A percentile compares a stretch with the other conserved stretches of the same genome.
Conservation (phyloP, 2,888 invertebrate genomes). For the Steinernema carpocapsae region DNA sequence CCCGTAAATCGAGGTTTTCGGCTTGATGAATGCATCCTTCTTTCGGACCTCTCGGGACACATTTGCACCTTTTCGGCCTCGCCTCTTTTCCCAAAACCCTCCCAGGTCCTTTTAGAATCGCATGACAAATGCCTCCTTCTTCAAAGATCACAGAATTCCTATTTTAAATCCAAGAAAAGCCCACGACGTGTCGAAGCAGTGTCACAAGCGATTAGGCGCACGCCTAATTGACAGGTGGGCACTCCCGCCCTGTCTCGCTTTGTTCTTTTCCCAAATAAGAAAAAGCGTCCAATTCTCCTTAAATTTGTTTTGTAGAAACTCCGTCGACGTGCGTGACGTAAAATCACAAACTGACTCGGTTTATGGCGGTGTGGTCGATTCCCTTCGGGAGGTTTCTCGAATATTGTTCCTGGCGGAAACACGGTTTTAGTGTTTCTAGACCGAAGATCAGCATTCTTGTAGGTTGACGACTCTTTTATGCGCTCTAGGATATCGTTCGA, state of each 20-base stretch:
- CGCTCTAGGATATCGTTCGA: too few species aligned
- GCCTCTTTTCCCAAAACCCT: too few species aligned
- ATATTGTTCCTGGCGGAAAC: too few species aligned
- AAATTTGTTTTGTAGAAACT: neutral
- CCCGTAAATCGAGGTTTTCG: constrained; percentile 6
- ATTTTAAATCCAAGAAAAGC: too few species aligned
- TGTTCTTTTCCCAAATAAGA: neutral
- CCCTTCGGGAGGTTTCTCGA: neutral
- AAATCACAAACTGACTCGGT: too few species aligned
- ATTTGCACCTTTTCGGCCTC: neutral
- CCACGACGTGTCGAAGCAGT: neutral
- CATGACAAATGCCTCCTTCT: neutral
- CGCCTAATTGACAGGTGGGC: constrained; percentile 10
- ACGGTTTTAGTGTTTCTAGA: too few species aligned
- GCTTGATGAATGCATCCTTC: constrained; percentile 5
- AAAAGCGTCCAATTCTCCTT: neutral
- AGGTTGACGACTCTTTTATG: too few species aligned
- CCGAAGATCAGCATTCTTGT: too few species aligned
- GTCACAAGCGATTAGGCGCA: neutral
- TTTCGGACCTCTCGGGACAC: constrained; percentile 2
- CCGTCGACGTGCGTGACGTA: too few species aligned
- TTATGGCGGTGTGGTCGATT: neutral
- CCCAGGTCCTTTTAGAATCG: neutral
- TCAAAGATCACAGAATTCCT: neutral
- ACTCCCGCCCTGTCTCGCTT: neutral